These are phyloP conservation scores for Ligdia adustata DNA, from an alignment of 2,888 invertebrate species.

Conservation along the genomic window DNA sequence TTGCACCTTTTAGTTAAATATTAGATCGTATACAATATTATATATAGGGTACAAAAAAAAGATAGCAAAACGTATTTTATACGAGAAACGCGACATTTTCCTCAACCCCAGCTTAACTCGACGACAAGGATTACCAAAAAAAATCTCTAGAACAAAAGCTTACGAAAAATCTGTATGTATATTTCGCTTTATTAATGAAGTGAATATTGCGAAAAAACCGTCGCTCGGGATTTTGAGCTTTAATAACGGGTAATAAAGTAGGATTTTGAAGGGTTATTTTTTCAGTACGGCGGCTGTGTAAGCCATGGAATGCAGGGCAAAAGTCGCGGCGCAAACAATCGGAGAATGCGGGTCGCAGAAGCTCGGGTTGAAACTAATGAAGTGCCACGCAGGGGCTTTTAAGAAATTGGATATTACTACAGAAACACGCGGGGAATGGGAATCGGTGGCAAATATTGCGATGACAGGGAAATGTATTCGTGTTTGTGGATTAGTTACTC, in stretches of 20 bases:
- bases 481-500: constrained; percentile 2
- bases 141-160: constrained; percentile 33
- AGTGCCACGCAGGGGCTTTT: constrained; percentile 64
- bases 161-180: constrained; percentile 44
- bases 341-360: constrained; percentile 64
- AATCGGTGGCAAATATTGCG: constrained; percentile 6
- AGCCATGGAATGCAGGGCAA: constrained; percentile 41
- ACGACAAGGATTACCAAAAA: constrained; percentile 30
- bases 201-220: constrained; percentile 37
- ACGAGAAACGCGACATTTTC: constrained; percentile 1
- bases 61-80: constrained; percentile 34
- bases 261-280: constrained; percentile 8
- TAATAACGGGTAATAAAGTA: constrained; percentile 12
- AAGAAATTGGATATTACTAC: constrained; percentile 68
- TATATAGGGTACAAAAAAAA: constrained; percentile 8
- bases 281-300: constrained; percentile 24
- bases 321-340: constrained; percentile 63
- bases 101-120: constrained; percentile 6
- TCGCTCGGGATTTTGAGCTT: constrained; percentile 13
- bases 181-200: constrained; percentile 56
- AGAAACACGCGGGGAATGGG: constrained; percentile 33
- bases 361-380: constrained; percentile 67
- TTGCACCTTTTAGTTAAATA: too few relatives aligned
- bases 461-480: constrained; percentile 1
- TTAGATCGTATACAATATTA: too few relatives aligned